Percentiles rank a stretch among this genome's conserved stretches.
Evolutionary conservation across 2,113 vertebrate genomes (phyloP).

Genomic region (Alces alces): DNA sequence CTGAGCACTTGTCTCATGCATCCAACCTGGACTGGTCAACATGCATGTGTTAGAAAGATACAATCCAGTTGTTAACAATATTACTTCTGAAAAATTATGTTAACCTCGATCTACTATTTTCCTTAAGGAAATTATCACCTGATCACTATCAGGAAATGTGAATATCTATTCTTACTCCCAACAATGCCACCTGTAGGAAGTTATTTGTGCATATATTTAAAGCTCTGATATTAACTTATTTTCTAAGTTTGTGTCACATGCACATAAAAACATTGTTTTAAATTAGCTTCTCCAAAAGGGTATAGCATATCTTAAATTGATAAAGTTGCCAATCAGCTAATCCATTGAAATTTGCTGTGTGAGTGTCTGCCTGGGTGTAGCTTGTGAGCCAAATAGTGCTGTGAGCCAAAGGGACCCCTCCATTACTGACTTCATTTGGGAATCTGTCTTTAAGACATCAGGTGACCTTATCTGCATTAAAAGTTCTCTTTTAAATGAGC

Average conservation of each 20-base stretch:
- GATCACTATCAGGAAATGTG: not conserved
- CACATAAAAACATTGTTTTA: not conserved
- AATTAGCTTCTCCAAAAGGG: not conserved
- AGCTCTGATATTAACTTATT: not conserved
- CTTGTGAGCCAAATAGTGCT: too few relatives aligned
- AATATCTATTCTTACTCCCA: not conserved
- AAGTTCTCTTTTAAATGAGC: not conserved
- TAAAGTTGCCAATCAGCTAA: not conserved
- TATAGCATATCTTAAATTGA: not conserved
- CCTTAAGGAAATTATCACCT: not conserved
- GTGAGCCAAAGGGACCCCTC: too few relatives aligned
- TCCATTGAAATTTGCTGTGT: not conserved
- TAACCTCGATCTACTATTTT: not conserved
- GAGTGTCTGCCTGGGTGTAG: not conserved
- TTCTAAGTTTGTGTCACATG: not conserved
- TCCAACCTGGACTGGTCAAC: too few relatives aligned
- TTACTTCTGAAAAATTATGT: not conserved
- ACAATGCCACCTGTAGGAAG: not conserved
- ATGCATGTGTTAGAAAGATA: not conserved
- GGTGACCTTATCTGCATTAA: not conserved
- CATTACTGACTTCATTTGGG: not conserved
- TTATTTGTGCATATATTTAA: not conserved
- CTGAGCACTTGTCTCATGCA: too few relatives aligned
- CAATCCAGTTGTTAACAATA: not conserved
- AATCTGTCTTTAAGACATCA: not conserved